Conservation (phyloP, 2,888 invertebrate species). For the Asteroscopus sphinx region DNA sequence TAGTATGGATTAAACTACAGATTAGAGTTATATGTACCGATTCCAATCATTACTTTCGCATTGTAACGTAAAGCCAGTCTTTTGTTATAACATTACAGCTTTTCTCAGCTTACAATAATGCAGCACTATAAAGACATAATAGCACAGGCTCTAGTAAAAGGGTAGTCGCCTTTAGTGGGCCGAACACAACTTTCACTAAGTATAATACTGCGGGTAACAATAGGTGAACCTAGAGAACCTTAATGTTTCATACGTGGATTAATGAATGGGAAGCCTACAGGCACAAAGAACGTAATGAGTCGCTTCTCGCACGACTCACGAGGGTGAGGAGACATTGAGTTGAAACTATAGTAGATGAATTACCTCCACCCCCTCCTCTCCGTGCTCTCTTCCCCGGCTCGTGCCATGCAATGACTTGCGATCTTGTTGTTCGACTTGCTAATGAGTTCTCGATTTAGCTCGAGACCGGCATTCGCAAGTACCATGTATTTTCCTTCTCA, state of each 20-base stretch:
- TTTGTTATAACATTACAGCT: conserved; percentile 40
- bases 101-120: conserved; percentile 41
- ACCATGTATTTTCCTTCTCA: conserved; percentile 73
- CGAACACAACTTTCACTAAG: conserved; percentile 32
- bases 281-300: conserved; percentile 74
- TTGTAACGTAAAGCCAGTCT: not conserved
- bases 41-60: not conserved
- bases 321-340: conserved; percentile 59
- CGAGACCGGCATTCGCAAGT: conserved; percentile 70
- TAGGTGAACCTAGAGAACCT: conserved; percentile 44
- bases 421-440: conserved; percentile 83
- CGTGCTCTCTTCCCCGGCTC: conserved; percentile 41
- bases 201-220: conserved; percentile 54
- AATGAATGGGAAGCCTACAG: conserved; percentile 67
- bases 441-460: conserved; percentile 82
- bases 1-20: no score
- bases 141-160: conserved; percentile 45
- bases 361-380: conserved; percentile 49
- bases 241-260: conserved; percentile 63
- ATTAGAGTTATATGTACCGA: no score
- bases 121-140: conserved; percentile 50
- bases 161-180: conserved; percentile 45
- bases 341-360: conserved; percentile 67
- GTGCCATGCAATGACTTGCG: conserved; percentile 77
- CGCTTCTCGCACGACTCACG: conserved; percentile 62